phyloP scores from a whole-genome alignment of 2,797 vertebrate genomes.

The Bufotes viridis region DNA sequence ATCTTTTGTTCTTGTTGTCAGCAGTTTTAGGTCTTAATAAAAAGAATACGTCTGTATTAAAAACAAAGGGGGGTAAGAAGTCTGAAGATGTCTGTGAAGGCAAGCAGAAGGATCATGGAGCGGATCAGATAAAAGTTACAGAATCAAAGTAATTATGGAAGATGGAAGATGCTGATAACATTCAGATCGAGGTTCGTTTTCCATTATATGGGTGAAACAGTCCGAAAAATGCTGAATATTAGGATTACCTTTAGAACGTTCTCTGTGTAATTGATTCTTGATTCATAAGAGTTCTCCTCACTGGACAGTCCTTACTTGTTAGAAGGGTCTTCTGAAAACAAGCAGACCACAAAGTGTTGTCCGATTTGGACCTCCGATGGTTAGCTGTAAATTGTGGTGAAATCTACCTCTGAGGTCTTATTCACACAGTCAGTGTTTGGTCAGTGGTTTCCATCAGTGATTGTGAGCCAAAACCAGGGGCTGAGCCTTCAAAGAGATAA shows the following conservation, averaged over 20 bases:
- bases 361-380: neutral
- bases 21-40: conserved; percentile 50
- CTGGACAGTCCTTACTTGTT: neutral
- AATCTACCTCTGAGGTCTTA: neutral
- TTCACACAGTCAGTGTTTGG: too few species aligned
- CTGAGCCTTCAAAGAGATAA: too few species aligned
- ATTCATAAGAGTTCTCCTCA: neutral
- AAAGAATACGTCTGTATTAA: conserved; percentile 31
- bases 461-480: too few species aligned
- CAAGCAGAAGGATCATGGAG: neutral
- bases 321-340: neutral
- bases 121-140: neutral
- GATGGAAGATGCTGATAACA: neutral
- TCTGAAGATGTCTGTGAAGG: neutral
- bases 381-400: neutral
- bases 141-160: conserved; percentile 15
- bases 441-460: too few species aligned
- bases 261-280: neutral
- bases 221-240: neutral
- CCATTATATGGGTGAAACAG: neutral
- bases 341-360: neutral
- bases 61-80: conserved; percentile 6
- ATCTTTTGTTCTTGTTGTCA: conserved; percentile 48
- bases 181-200: neutral
- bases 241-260: neutral